Conservation (phyloP, 2,113 vertebrate species). For the Macaca mulatta region DNA sequence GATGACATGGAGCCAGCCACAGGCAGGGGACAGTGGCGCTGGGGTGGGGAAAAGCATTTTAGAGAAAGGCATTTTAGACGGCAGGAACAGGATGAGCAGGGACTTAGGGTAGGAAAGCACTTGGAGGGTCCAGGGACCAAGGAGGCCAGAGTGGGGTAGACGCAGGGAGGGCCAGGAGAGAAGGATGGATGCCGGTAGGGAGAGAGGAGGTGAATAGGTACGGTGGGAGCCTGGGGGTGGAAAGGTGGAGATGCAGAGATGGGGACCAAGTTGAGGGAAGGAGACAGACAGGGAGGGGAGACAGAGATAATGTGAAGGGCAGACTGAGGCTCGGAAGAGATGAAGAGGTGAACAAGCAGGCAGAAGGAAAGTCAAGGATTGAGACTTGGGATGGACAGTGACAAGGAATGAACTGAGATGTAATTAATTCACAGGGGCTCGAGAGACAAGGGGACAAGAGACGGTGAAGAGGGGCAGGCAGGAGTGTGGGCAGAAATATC, state of each 20-base stretch:
- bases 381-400: background rate
- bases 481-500: background rate
- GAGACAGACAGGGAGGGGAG: background rate
- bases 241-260: background rate
- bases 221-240: background rate
- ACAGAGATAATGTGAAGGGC: background rate
- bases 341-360: background rate
- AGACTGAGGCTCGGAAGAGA: background rate
- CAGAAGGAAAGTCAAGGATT: background rate
- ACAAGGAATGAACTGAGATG: background rate
- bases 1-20: background rate
- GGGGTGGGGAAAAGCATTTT: background rate
- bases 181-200: background rate
- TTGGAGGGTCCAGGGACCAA: background rate
- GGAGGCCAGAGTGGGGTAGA: background rate
- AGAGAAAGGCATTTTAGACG: background rate
- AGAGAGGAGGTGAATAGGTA: background rate
- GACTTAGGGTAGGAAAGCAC: background rate
- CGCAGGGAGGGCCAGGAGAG: background rate
- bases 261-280: background rate
- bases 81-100: background rate
- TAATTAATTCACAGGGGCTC: background rate
- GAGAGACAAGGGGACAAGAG: conserved; percentile 48
- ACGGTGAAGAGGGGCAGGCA: background rate
- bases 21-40: background rate